These are phyloP conservation scores for Lytechinus variegatus DNA, from an alignment of 35 echinoderm and acorn worm genomes.

Conservation along the genomic window DNA sequence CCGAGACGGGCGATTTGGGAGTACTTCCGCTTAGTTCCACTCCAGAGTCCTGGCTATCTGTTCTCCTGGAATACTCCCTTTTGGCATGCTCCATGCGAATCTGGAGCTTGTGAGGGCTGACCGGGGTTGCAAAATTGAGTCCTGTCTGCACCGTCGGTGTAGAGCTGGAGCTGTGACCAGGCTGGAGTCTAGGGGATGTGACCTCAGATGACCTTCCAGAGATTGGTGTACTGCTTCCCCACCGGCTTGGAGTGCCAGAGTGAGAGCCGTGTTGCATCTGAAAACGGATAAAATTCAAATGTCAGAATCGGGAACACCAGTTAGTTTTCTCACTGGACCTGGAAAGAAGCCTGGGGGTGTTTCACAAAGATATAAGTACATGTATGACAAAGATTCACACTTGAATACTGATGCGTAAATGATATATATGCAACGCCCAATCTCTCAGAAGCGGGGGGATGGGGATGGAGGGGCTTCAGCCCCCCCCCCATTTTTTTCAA, in stretches of 20 bases:
- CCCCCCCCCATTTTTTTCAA: no score
- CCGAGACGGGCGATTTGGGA: slow-evolving; percentile 63
- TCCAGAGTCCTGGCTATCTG: slow-evolving; percentile 88
- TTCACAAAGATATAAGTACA: no score
- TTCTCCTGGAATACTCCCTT: slow-evolving; percentile 54
- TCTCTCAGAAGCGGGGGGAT: no score
- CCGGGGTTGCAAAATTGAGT: slow-evolving; percentile 81
- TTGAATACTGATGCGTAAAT: no score
- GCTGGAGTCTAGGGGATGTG: slow-evolving; percentile 63
- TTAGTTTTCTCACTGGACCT: no score
- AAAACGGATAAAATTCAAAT: neutral
- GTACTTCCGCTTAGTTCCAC: slow-evolving; percentile 66
- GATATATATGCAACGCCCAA: no score
- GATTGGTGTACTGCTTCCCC: slow-evolving; percentile 75
- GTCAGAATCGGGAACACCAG: neutral
- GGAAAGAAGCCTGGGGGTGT: no score
- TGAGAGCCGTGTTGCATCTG: slow-evolving; percentile 49
- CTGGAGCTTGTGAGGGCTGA: slow-evolving; percentile 86
- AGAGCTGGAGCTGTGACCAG: slow-evolving; percentile 59
- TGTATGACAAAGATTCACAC: no score
- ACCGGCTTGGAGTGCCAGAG: slow-evolving; percentile 70
- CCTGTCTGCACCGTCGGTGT: slow-evolving; percentile 64
- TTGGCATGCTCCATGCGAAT: slow-evolving; percentile 74
- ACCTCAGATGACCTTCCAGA: slow-evolving; percentile 90
- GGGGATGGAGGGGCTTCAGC: no score